These are phyloP conservation scores for Upupa epops DNA, from an alignment of 2,113 vertebrate species.

Conservation along the genomic window DNA sequence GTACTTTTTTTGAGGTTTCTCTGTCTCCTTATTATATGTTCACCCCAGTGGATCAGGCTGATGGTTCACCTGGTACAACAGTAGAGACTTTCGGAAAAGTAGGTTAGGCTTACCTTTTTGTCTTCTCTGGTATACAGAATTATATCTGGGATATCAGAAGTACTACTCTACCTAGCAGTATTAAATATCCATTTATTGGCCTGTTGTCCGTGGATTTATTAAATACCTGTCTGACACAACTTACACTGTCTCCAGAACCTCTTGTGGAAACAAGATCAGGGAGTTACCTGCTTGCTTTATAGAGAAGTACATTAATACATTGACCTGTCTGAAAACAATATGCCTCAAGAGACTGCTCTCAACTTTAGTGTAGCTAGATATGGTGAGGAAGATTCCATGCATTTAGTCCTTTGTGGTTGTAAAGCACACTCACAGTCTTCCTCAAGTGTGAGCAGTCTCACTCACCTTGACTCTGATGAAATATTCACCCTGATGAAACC, in stretches of 20 bases:
- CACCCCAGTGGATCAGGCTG: not conserved
- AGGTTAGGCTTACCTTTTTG: not conserved
- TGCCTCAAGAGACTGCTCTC: not conserved
- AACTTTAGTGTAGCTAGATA: not conserved
- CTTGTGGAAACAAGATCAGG: rapidly evolving
- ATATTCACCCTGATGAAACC: too few relatives aligned
- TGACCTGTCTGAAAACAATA: not conserved
- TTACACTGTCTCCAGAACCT: not conserved
- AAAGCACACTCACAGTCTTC: not conserved
- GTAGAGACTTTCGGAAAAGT: not conserved
- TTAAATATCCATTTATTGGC: not conserved
- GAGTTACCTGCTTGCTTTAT: not conserved
- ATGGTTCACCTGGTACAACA: not conserved
- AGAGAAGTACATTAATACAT: not conserved
- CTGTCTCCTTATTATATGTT: not conserved
- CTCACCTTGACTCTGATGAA: too few relatives aligned
- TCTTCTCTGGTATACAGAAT: not conserved
- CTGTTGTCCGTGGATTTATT: not conserved
- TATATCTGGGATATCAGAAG: not conserved
- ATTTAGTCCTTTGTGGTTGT: not conserved
- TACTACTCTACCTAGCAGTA: not conserved
- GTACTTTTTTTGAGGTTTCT: not conserved
- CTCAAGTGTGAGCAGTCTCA: not conserved
- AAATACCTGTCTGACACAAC: not conserved
- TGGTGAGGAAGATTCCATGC: not conserved